Evolutionary conservation across 92 coral and sea anemone genomes (phyloP), one percentile per base, ranked within the genome.

Genomic region (Muricea muricata): DNA sequence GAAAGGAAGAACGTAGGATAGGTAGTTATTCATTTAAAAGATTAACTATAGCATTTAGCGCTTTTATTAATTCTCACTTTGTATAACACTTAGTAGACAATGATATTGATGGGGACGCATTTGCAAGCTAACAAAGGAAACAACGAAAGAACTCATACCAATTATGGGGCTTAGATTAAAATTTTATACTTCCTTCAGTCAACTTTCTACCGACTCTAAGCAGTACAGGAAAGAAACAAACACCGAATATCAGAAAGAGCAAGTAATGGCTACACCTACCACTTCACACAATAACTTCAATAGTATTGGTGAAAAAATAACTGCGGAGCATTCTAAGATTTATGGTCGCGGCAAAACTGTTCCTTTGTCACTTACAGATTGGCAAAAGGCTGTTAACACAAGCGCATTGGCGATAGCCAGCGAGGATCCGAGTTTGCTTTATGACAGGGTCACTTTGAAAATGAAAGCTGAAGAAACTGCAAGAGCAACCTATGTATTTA

Each of bases 331-430:
- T 42, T 42, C 50, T 42, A 42, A 42, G 14, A 42, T 56, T 28
- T 84, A 1, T 48, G 87, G 81, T 11, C 32, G 25, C 23, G 69
- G 77, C 17, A 85, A 72, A 41, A n/a, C n/a, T n/a, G 65, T 31
- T 33, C 42, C 72, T 9, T 86, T 82, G 34, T 40, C 45, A 6
- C 73, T 87, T 2, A 87, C 0, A n/a, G 77, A 73, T 41, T 87
- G 90, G 90, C 90, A 82, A 61, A 67, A 87, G 29, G 87, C 90
- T 9, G 87, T 87, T 14, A 87, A 82, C 74, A 75, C 11, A 0
- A 52, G 45, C 17, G 80, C 91, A 8, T 65, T 46, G 14, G 77
- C 69, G 4, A 39, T 83, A 6, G 56, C 73, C 32, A 77, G 42
- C n/a, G 39, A 87, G 73, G 75, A 42, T 42, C 50, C 50, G 14